phyloP scores from a whole-genome alignment of 2,113 vertebrate species.

The Daubentonia madagascariensis region DNA sequence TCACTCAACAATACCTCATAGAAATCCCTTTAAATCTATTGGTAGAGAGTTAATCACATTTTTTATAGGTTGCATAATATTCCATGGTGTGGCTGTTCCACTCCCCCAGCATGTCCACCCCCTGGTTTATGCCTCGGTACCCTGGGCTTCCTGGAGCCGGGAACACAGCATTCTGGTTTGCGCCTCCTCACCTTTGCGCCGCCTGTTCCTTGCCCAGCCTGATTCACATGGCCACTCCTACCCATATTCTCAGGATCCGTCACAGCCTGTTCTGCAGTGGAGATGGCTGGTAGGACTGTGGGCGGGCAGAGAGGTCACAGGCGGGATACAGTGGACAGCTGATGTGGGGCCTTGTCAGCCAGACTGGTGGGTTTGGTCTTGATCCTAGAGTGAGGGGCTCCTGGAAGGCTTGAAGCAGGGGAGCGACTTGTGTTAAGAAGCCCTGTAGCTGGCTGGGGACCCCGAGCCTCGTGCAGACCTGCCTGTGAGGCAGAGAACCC shows the following conservation, averaged over 20 bases:
- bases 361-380: not conserved
- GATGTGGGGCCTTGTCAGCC: fast-evolving
- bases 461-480: too few species aligned
- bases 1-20: not conserved
- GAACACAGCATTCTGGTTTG: not conserved
- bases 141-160: not conserved
- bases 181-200: not conserved
- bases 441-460: not conserved
- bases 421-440: not conserved
- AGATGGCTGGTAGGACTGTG: not conserved
- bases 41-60: slow-evolving; percentile 46
- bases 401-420: not conserved
- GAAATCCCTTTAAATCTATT: slow-evolving; percentile 19
- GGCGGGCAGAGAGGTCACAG: not conserved
- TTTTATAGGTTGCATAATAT: not conserved
- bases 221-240: not conserved
- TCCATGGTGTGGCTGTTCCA: not conserved
- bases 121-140: fast-evolving
- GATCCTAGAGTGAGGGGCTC: not conserved
- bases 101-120: not conserved
- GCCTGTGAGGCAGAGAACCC: too few species aligned
- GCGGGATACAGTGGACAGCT: not conserved
- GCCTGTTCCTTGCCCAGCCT: not conserved
- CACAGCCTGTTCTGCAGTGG: not conserved
- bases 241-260: not conserved